phyloP scores from a whole-genome alignment of 2,113 vertebrate species.

The Halichoeres trimaculatus region DNA sequence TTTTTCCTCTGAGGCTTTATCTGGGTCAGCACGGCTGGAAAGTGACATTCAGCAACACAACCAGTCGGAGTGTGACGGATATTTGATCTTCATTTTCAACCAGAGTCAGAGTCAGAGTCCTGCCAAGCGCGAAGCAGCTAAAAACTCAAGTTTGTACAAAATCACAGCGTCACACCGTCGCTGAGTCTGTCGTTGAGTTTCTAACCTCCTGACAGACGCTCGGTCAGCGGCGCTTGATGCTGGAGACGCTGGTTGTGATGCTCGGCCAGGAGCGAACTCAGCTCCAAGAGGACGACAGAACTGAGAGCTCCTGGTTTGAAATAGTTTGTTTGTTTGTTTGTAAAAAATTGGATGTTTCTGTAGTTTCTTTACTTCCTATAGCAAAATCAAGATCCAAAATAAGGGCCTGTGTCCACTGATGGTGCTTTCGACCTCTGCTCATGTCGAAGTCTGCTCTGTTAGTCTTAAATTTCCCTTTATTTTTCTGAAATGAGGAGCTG shows the following conservation, averaged over 20 bases:
- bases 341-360: no score
- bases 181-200: not conserved
- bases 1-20: slow-evolving; percentile 62
- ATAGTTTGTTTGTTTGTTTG: no score
- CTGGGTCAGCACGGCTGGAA: slow-evolving; percentile 57
- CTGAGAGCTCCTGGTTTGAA: not conserved
- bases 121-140: not conserved
- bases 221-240: not conserved
- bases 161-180: not conserved
- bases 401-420: no score
- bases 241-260: not conserved
- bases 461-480: no score
- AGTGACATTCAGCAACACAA: slow-evolving; percentile 52
- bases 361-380: no score
- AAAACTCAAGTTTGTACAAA: not conserved
- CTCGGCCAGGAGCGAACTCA: not conserved
- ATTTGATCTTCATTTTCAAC: slow-evolving; percentile 43
- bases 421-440: no score
- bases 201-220: not conserved
- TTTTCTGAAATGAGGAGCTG: no score
- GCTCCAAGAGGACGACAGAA: not conserved
- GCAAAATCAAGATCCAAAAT: no score
- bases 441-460: no score
- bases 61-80: slow-evolving; percentile 1
- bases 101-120: slow-evolving; percentile 11